Conservation (phyloP, 2,113 vertebrate species). For the Datnioides undecimradiatus region DNA sequence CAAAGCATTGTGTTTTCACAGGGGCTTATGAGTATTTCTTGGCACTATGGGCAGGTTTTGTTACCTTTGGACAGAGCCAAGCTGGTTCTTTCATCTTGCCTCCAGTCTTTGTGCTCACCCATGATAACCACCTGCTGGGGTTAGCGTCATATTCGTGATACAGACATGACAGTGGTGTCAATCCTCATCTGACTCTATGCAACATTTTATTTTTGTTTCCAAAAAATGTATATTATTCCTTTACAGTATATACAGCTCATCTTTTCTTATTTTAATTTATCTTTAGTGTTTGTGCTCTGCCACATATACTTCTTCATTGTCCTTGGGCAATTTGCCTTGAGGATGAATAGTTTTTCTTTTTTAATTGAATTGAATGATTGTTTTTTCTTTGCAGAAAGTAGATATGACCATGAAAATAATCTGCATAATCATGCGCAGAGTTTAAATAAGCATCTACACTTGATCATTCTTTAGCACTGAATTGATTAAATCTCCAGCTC, state of each 20-base stretch:
- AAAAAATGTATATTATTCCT: neutral
- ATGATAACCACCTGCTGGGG: no score
- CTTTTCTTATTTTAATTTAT: neutral
- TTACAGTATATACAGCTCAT: neutral
- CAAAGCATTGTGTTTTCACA: no score
- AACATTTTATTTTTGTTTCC: neutral
- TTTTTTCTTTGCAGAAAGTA: neutral
- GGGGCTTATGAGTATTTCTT: no score
- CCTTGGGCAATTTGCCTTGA: no score
- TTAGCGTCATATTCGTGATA: neutral
- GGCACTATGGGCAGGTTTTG: no score
- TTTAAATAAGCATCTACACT: constrained; percentile 21
- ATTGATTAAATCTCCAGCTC: constrained; percentile 4
- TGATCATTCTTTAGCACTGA: neutral
- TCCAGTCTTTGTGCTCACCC: neutral
- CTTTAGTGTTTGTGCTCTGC: neutral
- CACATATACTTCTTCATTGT: neutral
- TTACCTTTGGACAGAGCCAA: no score
- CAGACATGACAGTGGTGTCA: neutral
- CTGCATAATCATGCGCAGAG: neutral
- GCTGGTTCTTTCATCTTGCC: neutral
- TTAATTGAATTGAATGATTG: neutral
- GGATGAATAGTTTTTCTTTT: neutral
- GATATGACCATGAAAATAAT: neutral
- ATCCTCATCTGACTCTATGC: neutral